Evolutionary conservation across 1,140 invertebrate genomes (phyloP).

Genomic region (Leptonema lineaticorne): DNA sequence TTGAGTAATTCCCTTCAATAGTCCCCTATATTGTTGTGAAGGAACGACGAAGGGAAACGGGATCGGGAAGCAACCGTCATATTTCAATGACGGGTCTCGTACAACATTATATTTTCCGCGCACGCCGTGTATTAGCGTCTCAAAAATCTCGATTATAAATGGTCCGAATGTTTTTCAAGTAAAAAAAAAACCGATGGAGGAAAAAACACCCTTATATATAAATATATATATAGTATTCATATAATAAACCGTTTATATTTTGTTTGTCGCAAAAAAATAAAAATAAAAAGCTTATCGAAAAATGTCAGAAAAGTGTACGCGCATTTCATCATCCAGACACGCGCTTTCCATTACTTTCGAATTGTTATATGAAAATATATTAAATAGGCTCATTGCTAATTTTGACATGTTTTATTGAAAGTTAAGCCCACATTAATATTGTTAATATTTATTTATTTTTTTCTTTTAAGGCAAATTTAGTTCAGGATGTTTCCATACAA

Average conservation of each 20-base stretch:
- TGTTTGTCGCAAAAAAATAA: background rate
- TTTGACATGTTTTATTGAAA: too few species aligned
- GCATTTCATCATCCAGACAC: too few species aligned
- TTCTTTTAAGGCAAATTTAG: too few species aligned
- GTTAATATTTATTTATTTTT: too few species aligned
- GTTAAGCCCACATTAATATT: too few species aligned
- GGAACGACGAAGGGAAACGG: background rate
- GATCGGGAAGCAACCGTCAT: background rate
- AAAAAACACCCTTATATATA: too few species aligned
- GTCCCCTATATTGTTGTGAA: background rate
- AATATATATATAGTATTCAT: too few species aligned
- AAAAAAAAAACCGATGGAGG: too few species aligned
- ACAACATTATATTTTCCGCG: background rate
- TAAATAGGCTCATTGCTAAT: too few species aligned
- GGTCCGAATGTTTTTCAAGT: background rate
- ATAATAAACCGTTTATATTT: too few species aligned
- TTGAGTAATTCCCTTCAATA: background rate
- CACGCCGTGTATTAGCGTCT: background rate
- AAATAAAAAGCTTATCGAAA: background rate
- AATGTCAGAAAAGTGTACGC: background rate
- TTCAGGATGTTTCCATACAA: too few species aligned
- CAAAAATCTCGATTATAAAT: background rate
- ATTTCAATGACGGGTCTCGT: background rate
- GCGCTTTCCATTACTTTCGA: background rate
- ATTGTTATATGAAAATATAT: too few species aligned